Conservation (phyloP, 2,888 invertebrate species). For the Phania funesta region DNA sequence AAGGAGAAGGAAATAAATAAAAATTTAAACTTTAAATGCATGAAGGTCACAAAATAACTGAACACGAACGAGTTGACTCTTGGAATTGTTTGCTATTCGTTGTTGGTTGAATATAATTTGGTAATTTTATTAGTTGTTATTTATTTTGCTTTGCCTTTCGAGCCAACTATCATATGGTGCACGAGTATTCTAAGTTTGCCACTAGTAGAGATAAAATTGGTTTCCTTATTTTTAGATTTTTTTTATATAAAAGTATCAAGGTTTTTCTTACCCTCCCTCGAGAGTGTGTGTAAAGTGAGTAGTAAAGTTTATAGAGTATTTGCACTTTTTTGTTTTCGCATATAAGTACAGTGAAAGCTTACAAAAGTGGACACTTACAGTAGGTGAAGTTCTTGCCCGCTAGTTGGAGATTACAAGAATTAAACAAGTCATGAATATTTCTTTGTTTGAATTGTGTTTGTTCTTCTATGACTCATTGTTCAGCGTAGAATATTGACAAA, state of each 20-base stretch:
- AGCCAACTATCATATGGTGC: background rate
- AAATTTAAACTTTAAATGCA: slow-evolving; percentile 48
- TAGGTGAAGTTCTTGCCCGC: too few relatives aligned
- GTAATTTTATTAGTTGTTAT: slow-evolving; percentile 55
- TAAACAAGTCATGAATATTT: too few relatives aligned
- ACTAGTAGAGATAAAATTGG: slow-evolving; percentile 30
- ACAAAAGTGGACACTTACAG: too few relatives aligned
- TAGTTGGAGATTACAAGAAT: too few relatives aligned
- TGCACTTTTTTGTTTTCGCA: too few relatives aligned
- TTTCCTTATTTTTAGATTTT: background rate
- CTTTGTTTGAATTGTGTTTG: too few relatives aligned
- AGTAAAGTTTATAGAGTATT: too few relatives aligned
- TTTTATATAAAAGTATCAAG: slow-evolving; percentile 26
- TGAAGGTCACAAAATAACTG: slow-evolving; percentile 54
- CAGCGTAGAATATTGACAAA: too few relatives aligned
- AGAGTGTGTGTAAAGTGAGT: slow-evolving; percentile 9
- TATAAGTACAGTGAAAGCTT: too few relatives aligned
- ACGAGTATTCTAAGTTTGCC: background rate
- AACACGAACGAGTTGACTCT: slow-evolving; percentile 20
- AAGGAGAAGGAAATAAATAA: slow-evolving; percentile 8
- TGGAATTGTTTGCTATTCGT: slow-evolving; percentile 16
- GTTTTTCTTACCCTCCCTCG: background rate
- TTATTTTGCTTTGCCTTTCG: background rate
- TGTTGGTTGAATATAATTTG: slow-evolving; percentile 38
- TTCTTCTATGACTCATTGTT: too few relatives aligned